Evolutionary conservation across 2,888 invertebrate species (phyloP).

Genomic region (Leptinotarsa peninsularis): DNA sequence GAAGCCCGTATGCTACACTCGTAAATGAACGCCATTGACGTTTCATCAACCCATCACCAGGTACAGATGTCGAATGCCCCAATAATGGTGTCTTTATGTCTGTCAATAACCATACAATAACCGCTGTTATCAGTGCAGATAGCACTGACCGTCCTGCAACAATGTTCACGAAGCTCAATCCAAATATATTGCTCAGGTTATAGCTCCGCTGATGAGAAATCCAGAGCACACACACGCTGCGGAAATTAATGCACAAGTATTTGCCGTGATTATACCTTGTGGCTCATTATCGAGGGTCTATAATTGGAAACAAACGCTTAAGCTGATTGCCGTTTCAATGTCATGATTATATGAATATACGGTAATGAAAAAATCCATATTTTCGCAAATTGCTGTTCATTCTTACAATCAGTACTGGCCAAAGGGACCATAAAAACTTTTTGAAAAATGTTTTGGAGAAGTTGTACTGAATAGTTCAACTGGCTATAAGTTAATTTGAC

Average conservation of each 20-base stretch:
- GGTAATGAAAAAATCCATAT: too few species aligned
- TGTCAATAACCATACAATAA: slow-evolving; percentile 64
- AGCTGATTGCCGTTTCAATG: too few species aligned
- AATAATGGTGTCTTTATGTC: slow-evolving; percentile 59
- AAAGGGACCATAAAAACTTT: too few species aligned
- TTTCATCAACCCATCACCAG: slow-evolving; percentile 48
- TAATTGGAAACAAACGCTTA: too few species aligned
- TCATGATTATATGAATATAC: too few species aligned
- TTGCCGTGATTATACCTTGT: not conserved
- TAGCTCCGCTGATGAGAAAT: slow-evolving; percentile 13
- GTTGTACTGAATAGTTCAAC: too few species aligned
- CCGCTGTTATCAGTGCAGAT: slow-evolving; percentile 61
- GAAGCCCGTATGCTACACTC: slow-evolving; percentile 1
- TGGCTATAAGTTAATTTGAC: too few species aligned
- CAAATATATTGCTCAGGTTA: slow-evolving; percentile 46
- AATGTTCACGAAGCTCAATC: slow-evolving; percentile 53
- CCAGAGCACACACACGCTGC: not conserved
- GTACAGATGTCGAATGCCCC: slow-evolving; percentile 59
- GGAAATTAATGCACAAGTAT: slow-evolving; percentile 11
- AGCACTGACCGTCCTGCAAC: slow-evolving; percentile 53
- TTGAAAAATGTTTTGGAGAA: too few species aligned
- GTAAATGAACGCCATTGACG: slow-evolving; percentile 36
- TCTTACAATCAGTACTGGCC: too few species aligned
- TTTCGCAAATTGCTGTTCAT: too few species aligned
- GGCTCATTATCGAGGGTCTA: not conserved